Conservation (phyloP, 2,113 vertebrate genomes). For the Benitochromis conjunctus region DNA sequence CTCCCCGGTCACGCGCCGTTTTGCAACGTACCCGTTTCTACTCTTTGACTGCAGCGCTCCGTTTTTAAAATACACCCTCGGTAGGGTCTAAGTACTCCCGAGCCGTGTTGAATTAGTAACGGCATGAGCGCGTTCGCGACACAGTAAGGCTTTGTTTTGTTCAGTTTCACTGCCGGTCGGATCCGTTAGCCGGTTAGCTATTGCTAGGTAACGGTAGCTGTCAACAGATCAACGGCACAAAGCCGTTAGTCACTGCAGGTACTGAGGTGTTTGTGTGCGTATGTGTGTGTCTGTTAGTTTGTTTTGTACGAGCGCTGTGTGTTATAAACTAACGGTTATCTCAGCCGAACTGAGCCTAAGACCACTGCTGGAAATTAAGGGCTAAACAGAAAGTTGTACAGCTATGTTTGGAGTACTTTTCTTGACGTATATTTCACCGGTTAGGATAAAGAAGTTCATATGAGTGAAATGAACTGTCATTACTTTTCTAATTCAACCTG, state of each 20-base stretch:
- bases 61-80: neutral
- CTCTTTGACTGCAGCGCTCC: neutral
- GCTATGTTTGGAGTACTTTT: neutral
- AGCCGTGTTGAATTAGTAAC: neutral
- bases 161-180: neutral
- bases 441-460: neutral
- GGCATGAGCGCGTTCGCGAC: neutral
- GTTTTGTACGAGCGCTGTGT: too few relatives aligned
- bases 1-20: neutral
- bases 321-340: neutral
- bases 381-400: neutral
- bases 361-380: neutral
- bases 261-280: neutral
- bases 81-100: neutral
- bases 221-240: neutral
- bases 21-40: neutral
- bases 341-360: neutral
- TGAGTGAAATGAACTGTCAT: neutral
- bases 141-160: constrained; percentile 11
- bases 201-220: constrained; percentile 24
- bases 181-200: neutral
- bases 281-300: too few relatives aligned
- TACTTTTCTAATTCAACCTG: neutral
- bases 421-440: neutral
- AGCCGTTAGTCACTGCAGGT: neutral